Evolutionary conservation across 1,140 invertebrate genomes (phyloP).

Genomic region (Medauroidea extradentata): DNA sequence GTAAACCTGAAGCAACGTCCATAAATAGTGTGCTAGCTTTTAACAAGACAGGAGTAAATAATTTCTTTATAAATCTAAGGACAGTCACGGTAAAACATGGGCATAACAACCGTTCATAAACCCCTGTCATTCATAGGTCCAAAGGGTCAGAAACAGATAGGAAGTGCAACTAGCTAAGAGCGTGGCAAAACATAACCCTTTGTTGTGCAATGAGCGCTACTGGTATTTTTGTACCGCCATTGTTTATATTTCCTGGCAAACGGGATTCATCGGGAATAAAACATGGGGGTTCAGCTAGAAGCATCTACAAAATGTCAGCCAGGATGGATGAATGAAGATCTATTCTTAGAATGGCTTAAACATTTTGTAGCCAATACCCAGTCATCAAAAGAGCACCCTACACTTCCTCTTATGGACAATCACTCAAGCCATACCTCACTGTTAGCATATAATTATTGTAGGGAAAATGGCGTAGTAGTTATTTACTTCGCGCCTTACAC

Average conservation of each 20-base stretch:
- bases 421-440: too few relatives aligned
- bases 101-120: constrained; percentile 7
- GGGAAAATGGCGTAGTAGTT: too few relatives aligned
- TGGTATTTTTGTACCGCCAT: too few relatives aligned
- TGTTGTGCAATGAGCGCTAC: constrained; percentile 31
- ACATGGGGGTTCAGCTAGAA: too few relatives aligned
- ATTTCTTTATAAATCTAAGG: constrained; percentile 3
- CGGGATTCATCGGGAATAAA: constrained; percentile 30
- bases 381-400: too few relatives aligned
- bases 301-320: too few relatives aligned
- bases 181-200: constrained; percentile 33
- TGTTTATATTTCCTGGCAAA: constrained; percentile 38
- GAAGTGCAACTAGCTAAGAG: constrained; percentile 31
- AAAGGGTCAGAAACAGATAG: constrained; percentile 36
- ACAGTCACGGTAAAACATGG: not conserved
- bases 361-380: too few relatives aligned
- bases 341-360: too few relatives aligned
- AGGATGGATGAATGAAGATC: too few relatives aligned
- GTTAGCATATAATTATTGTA: too few relatives aligned
- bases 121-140: not conserved
- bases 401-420: too few relatives aligned
- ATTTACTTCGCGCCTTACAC: too few relatives aligned
- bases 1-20: not conserved
- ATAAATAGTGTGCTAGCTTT: not conserved
- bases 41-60: not conserved